Percentiles rank a stretch among this genome's conserved stretches.
Evolutionary conservation across 2,888 invertebrate genomes (phyloP).

Genomic region (Macrosiphum euphorbiae): DNA sequence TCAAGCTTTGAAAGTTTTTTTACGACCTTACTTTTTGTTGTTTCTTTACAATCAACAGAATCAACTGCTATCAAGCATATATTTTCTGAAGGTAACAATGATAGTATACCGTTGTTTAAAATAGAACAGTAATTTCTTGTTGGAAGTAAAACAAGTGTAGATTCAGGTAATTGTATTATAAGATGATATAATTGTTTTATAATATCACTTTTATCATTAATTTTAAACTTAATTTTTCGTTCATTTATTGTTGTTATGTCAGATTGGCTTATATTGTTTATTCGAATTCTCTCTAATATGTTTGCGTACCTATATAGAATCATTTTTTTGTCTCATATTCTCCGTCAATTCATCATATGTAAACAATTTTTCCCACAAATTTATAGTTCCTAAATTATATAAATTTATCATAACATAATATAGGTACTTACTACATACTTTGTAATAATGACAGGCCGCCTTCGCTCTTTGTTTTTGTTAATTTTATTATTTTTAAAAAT

Average conservation of each 20-base stretch:
- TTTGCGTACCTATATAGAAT: neutral
- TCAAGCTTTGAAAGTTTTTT: neutral
- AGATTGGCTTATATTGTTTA: neutral
- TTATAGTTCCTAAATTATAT: neutral
- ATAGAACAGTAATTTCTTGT: too few species aligned
- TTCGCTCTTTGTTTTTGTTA: too few species aligned
- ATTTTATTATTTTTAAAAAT: too few species aligned
- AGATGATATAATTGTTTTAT: neutral
- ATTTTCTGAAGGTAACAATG: too few species aligned
- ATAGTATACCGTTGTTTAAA: too few species aligned
- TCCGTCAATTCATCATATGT: neutral
- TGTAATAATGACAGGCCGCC: too few species aligned
- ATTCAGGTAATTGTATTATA: neutral
- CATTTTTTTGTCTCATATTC: neutral
- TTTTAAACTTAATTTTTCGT: neutral
- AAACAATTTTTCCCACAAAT: slow-evolving; percentile 23
- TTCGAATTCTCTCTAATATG: neutral
- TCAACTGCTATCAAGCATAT: too few species aligned
- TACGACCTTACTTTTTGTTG: too few species aligned
- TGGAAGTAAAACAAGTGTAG: neutral
- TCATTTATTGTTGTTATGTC: neutral
- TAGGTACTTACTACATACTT: too few species aligned
- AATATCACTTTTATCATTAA: neutral
- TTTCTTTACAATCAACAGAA: too few species aligned
- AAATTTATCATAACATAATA: too few species aligned